Conservation (phyloP, 2,113 vertebrate genomes). For the Albula goreensis region DNA sequence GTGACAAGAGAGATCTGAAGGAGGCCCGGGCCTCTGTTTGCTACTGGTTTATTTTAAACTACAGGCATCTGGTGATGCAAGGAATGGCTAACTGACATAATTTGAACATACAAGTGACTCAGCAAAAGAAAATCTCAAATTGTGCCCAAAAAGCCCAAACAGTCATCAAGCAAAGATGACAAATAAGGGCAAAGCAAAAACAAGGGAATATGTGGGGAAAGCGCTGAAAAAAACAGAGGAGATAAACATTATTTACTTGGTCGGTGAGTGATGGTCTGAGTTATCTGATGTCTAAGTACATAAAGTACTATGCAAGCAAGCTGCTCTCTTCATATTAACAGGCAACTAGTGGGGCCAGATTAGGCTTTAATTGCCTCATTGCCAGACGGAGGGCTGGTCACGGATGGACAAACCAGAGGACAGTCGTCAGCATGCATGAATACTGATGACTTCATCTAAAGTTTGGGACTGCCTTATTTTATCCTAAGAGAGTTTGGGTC, state of each 20-base stretch:
- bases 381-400: conserved; percentile 8
- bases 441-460: conserved; percentile 11
- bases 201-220: not conserved
- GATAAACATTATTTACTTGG: not conserved
- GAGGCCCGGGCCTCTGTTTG: not conserved
- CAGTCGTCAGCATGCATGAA: conserved; percentile 12
- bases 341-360: not conserved
- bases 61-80: not conserved
- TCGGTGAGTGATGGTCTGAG: not conserved
- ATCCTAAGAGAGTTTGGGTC: not conserved
- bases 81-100: not conserved
- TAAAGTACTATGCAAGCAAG: conserved; percentile 4
- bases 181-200: not conserved
- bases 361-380: conserved; percentile 13
- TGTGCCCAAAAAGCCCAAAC: not conserved
- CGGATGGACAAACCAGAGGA: conserved; percentile 10
- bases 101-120: not conserved
- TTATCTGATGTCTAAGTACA: conserved; percentile 20
- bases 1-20: not conserved
- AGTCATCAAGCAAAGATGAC: not conserved
- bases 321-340: conserved; percentile 15
- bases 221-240: not conserved
- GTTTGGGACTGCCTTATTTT: not conserved
- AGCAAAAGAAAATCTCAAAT: not conserved
- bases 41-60: not conserved